A percentile compares a stretch with the other conserved stretches of the same genome.
Conservation (phyloP, 2,797 vertebrate genomes). For the Halcyon badia region DNA sequence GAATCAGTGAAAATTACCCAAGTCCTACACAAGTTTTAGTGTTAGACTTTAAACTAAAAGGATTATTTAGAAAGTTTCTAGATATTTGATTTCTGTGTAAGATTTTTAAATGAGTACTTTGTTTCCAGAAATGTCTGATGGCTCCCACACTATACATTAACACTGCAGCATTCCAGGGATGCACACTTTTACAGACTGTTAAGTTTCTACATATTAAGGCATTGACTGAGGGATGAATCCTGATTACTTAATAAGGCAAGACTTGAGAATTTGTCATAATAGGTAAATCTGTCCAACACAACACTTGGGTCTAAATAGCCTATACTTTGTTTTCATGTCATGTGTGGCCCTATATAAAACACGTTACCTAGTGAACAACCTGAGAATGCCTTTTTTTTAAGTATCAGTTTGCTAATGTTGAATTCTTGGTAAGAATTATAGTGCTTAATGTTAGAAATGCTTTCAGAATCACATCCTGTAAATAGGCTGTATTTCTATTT, state of each 20-base stretch:
- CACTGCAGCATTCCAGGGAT: not conserved
- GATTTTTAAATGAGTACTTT: not conserved
- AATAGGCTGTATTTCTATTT: not conserved
- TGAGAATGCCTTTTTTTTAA: not conserved
- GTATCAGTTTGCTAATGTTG: not conserved
- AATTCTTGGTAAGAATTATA: not conserved
- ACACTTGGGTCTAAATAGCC: not conserved
- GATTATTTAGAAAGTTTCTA: not conserved
- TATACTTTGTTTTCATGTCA: not conserved
- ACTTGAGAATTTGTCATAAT: not conserved
- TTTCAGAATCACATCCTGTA: not conserved
- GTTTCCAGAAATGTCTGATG: not conserved
- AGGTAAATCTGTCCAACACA: not conserved
- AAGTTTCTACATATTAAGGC: not conserved
- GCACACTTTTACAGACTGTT: not conserved
- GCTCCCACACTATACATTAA: not conserved
- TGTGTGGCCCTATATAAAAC: not conserved
- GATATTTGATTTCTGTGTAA: not conserved
- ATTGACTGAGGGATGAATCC: not conserved
- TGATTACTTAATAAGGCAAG: not conserved
- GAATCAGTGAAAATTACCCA: not conserved
- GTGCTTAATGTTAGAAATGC: not conserved
- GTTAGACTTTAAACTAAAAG: not conserved
- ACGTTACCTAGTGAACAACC: not conserved
- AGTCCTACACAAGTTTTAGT: not conserved